These are phyloP conservation scores for Epistrophe eligans DNA, from an alignment of 2,888 invertebrate species.

Conservation along the genomic window DNA sequence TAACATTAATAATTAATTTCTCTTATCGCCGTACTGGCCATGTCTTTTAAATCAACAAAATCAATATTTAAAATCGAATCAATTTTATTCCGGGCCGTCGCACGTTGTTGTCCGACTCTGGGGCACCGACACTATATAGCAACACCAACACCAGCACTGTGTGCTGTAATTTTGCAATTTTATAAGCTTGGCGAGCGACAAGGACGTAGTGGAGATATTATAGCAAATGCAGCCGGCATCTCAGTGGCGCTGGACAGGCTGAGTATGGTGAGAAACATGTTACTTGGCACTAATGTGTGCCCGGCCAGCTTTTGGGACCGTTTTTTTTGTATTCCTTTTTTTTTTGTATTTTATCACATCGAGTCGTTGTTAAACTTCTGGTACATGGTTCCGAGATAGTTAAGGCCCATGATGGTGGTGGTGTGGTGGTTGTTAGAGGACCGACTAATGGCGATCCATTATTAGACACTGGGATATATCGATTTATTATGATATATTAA, in stretches of 20 bases:
- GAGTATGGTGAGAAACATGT: constrained; percentile 68
- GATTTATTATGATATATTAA: constrained; percentile 74
- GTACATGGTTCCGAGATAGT: constrained; percentile 49
- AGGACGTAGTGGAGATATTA: constrained; percentile 24
- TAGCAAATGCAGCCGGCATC: not conserved
- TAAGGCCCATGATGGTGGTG: not conserved
- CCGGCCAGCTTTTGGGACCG: constrained; percentile 29
- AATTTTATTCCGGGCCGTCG: constrained; percentile 77
- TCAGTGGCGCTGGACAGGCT: constrained; percentile 14
- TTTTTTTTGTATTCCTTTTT: not conserved
- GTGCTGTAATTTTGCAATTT: constrained; percentile 47
- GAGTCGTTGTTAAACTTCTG: constrained; percentile 43
- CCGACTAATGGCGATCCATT: constrained; percentile 69
- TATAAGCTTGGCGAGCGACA: constrained; percentile 15
- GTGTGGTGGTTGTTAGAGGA: constrained; percentile 16
- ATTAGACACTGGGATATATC: constrained; percentile 71
- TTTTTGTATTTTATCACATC: constrained; percentile 32
- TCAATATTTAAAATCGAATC: constrained; percentile 84
- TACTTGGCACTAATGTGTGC: constrained; percentile 56
- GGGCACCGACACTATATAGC: not conserved
- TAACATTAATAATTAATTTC: constrained; percentile 82
- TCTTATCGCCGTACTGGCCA: constrained; percentile 78
- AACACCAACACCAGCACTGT: not conserved
- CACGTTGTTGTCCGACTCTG: not conserved
- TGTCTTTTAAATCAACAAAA: constrained; percentile 83